A percentile compares a stretch with the other conserved stretches of the same genome.
phyloP scores from a whole-genome alignment of 2,113 vertebrate genomes.

The Hylia prasina region DNA sequence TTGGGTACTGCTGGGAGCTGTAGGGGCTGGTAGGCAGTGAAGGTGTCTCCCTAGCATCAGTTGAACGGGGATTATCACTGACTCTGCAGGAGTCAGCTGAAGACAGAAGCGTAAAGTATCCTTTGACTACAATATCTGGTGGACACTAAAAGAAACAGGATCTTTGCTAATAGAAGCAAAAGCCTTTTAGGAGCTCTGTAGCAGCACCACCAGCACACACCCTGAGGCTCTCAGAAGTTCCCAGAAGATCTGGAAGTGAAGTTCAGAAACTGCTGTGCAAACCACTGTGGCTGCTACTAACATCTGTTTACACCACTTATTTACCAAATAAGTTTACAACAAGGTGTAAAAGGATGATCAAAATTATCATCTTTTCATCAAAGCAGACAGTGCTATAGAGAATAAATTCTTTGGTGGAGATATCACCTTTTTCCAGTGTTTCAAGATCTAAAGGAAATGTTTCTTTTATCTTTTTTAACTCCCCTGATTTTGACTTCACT shows the following conservation, averaged over 20 bases:
- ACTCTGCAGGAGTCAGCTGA: not conserved
- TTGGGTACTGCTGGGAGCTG: not conserved
- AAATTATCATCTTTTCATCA: not conserved
- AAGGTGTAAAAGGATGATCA: not conserved
- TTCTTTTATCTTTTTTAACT: not conserved
- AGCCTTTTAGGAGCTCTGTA: not conserved
- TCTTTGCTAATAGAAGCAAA: not conserved
- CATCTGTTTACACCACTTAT: rapidly evolving
- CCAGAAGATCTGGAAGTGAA: not conserved
- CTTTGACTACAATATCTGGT: not conserved
- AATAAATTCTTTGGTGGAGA: not conserved
- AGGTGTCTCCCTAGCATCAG: not conserved
- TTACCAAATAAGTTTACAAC: not conserved
- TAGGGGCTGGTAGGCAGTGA: too few relatives aligned
- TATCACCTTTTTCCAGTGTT: not conserved
- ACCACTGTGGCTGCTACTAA: not conserved
- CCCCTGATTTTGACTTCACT: not conserved
- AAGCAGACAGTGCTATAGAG: not conserved
- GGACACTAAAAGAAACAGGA: not conserved
- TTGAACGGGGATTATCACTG: rapidly evolving
- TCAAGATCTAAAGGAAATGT: not conserved
- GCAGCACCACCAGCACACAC: not conserved
- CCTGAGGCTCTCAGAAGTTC: not conserved
- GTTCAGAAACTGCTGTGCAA: not conserved
- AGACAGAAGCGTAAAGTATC: not conserved